phyloP scores from a whole-genome alignment of 2,888 invertebrate species.

The Oxyscelio sp. region DNA sequence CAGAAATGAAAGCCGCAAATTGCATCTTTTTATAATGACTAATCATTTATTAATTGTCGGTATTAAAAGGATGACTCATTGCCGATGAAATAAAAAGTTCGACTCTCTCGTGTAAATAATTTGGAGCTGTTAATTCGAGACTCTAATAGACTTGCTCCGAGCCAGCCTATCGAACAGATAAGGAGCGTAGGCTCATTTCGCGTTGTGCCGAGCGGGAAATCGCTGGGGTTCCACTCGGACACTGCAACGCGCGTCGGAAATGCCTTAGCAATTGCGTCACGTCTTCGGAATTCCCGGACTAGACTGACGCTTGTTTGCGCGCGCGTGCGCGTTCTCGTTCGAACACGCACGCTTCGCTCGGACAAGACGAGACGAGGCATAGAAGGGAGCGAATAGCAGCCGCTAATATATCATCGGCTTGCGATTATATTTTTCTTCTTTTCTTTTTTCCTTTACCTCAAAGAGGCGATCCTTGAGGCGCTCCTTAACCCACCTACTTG shows the following conservation, averaged over 20 bases:
- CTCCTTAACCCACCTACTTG: conserved; percentile 42
- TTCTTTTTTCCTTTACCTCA: conserved; percentile 59
- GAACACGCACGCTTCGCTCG: conserved; percentile 27
- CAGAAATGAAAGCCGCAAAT: too few relatives aligned
- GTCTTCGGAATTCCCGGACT: conserved; percentile 85
- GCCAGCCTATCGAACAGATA: background rate
- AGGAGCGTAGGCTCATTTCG: background rate
- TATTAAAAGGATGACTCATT: too few relatives aligned
- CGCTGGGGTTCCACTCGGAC: conserved; percentile 81
- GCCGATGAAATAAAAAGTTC: too few relatives aligned
- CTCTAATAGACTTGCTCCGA: too few relatives aligned
- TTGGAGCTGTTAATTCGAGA: too few relatives aligned
- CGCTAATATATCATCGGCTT: conserved; percentile 56
- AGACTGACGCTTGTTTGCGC: conserved; percentile 69
- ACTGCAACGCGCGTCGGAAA: conserved; percentile 85
- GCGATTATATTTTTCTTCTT: conserved; percentile 63
- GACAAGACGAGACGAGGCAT: conserved; percentile 46
- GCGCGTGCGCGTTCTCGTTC: conserved; percentile 61
- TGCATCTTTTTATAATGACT: too few relatives aligned
- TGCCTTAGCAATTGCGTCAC: conserved; percentile 87
- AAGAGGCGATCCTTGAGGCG: conserved; percentile 63
- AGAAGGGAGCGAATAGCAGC: conserved; percentile 54
- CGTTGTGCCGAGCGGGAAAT: conserved; percentile 69
- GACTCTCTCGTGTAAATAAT: too few relatives aligned
- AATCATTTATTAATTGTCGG: too few relatives aligned